Percentiles rank a stretch among this genome's conserved stretches.
Conservation (phyloP, 92 coral and sea anemone genomes). For the Chrysogorgia sp. region DNA sequence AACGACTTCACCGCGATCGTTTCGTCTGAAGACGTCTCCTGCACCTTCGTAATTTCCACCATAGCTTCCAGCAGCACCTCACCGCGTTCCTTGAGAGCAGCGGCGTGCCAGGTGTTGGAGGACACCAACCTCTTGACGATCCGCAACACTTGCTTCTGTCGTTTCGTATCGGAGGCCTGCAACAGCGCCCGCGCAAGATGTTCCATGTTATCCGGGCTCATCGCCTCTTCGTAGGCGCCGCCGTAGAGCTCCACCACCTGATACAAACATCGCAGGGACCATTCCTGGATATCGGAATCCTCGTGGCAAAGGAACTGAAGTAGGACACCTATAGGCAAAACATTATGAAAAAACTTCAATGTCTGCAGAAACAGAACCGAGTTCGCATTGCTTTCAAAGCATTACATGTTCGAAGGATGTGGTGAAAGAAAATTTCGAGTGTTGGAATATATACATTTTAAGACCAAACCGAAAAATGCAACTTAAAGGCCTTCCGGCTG, state of each 20-base stretch:
- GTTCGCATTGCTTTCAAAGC: too few relatives aligned
- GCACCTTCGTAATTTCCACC: slow-evolving; percentile 27
- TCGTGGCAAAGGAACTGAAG: slow-evolving; percentile 77
- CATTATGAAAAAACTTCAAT: too few relatives aligned
- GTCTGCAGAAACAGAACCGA: too few relatives aligned
- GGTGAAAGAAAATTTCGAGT: too few relatives aligned
- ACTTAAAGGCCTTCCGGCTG: too few relatives aligned
- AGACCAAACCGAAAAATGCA: too few relatives aligned
- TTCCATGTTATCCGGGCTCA: slow-evolving; percentile 75
- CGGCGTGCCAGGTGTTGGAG: slow-evolving; percentile 65
- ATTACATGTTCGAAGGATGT: too few relatives aligned
- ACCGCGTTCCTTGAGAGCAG: slow-evolving; percentile 42
- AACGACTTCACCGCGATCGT: slow-evolving; percentile 33
- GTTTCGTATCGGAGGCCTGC: slow-evolving; percentile 61
- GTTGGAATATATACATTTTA: too few relatives aligned
- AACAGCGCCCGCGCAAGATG: slow-evolving; percentile 79
- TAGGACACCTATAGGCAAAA: too few relatives aligned
- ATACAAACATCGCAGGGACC: slow-evolving; percentile 80
- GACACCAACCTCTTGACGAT: slow-evolving; percentile 86
- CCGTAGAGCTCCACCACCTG: slow-evolving; percentile 93
- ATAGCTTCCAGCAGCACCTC: slow-evolving; percentile 42
- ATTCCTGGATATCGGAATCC: slow-evolving; percentile 80
- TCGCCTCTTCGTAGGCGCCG: slow-evolving; percentile 77
- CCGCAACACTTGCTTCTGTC: slow-evolving; percentile 84
- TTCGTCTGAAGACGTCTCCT: slow-evolving; percentile 12